Conservation (phyloP, 2,888 invertebrate species). For the Drosophila mimetica region DNA sequence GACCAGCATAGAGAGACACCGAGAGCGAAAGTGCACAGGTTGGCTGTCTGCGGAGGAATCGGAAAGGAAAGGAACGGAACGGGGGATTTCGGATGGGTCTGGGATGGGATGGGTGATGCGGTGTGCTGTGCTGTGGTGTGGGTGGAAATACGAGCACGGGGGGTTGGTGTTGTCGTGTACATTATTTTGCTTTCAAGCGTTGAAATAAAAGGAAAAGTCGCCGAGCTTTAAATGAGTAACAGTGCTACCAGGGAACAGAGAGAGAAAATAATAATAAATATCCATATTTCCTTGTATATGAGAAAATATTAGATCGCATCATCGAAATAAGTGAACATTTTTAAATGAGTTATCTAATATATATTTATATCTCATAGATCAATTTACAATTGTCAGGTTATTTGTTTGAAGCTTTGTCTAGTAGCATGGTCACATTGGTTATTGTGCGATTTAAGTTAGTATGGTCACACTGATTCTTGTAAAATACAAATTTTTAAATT, state of each 20-base stretch:
- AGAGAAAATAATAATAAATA: background rate
- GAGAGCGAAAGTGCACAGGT: constrained; percentile 74
- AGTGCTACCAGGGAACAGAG: constrained; percentile 34
- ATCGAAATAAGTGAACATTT: too few species aligned
- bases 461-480: constrained; percentile 1
- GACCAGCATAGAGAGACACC: constrained; percentile 48
- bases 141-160: constrained; percentile 1
- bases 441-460: background rate
- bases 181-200: constrained; percentile 75
- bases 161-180: constrained; percentile 62
- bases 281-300: background rate
- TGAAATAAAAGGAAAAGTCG: constrained; percentile 70
- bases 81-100: background rate
- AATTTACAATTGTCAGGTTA: too few species aligned
- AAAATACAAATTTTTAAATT: too few species aligned
- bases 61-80: background rate
- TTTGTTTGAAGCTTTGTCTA: too few species aligned
- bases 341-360: too few species aligned
- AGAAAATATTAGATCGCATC: background rate
- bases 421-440: background rate
- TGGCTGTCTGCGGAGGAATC: constrained; percentile 29
- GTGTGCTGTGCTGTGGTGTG: too few species aligned
- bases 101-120: background rate
- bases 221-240: constrained; percentile 70
- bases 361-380: too few species aligned